phyloP scores from a whole-genome alignment of 2,888 invertebrate species.

The Beris morrisii region DNA sequence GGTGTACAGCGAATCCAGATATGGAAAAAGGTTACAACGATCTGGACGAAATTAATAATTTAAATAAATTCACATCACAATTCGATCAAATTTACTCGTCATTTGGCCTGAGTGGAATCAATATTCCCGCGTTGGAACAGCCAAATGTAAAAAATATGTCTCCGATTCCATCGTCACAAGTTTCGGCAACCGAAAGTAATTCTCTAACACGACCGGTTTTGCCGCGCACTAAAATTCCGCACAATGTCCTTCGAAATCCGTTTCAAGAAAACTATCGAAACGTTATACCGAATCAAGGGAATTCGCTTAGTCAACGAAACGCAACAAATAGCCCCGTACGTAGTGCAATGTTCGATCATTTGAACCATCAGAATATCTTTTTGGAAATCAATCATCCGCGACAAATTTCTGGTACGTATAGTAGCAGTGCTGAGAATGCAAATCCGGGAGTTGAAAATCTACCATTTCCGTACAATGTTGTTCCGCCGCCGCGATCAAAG shows the following conservation, averaged over 20 bases:
- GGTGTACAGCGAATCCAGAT: constrained; percentile 53
- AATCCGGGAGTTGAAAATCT: constrained; percentile 41
- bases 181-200: constrained; percentile 46
- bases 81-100: constrained; percentile 44
- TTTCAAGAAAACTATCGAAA: constrained; percentile 39
- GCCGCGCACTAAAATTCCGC: constrained; percentile 43
- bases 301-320: constrained; percentile 54
- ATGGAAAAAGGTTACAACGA: constrained; percentile 55
- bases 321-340: constrained; percentile 55
- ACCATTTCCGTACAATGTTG: constrained; percentile 58
- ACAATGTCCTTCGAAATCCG: constrained; percentile 41
- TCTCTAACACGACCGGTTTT: constrained; percentile 46
- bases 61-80: constrained; percentile 42
- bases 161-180: constrained; percentile 45
- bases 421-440: constrained; percentile 42
- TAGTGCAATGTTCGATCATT: constrained; percentile 48
- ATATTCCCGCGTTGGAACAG: constrained; percentile 42
- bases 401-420: constrained; percentile 43
- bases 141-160: constrained; percentile 43
- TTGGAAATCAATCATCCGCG: constrained; percentile 44
- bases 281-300: constrained; percentile 25
- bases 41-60: constrained; percentile 44
- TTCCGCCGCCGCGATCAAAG: constrained; percentile 64
- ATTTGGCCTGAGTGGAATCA: constrained; percentile 44
- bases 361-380: constrained; percentile 43